A percentile compares a stretch with the other conserved stretches of the same genome.
Evolutionary conservation across 2,888 invertebrate species (phyloP).

Genomic region (Cremastinae sp.): DNA sequence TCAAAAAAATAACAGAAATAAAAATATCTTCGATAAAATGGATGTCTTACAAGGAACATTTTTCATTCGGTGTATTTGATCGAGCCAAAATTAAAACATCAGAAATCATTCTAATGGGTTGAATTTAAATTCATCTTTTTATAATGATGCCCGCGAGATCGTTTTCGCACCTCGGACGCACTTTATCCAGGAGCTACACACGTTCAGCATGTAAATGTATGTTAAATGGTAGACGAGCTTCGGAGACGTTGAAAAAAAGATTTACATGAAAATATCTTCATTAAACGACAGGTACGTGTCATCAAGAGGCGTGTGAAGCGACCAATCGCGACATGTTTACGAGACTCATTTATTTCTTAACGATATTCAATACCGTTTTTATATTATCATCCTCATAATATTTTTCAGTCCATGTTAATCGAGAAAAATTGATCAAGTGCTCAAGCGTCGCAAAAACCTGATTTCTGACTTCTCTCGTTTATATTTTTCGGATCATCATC

Average conservation of each 20-base stretch:
- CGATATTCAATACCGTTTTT: slow-evolving; percentile 44
- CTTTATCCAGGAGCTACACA: background rate
- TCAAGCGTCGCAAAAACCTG: background rate
- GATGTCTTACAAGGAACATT: slow-evolving; percentile 32
- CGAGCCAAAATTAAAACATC: slow-evolving; percentile 46
- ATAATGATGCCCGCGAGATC: slow-evolving; percentile 9
- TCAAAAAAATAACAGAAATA: no score
- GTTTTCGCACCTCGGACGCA: slow-evolving; percentile 17
- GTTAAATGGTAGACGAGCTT: background rate
- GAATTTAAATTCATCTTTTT: slow-evolving; percentile 40
- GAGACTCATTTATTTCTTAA: slow-evolving; percentile 55
- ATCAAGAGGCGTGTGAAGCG: slow-evolving; percentile 51
- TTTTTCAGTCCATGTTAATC: slow-evolving; percentile 3
- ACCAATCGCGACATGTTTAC: slow-evolving; percentile 41
- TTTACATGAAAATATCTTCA: slow-evolving; percentile 58
- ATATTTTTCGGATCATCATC: slow-evolving; percentile 13
- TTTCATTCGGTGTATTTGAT: slow-evolving; percentile 39
- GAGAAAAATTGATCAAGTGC: slow-evolving; percentile 33
- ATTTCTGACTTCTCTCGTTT: slow-evolving; percentile 31
- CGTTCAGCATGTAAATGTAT: background rate
- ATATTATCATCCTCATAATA: background rate
- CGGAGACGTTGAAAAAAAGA: slow-evolving; percentile 19
- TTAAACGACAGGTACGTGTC: slow-evolving; percentile 48
- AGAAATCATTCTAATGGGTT: slow-evolving; percentile 32
- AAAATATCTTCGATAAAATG: background rate